phyloP scores from a whole-genome alignment of 2,113 vertebrate genomes.

The Meriones unguiculatus region DNA sequence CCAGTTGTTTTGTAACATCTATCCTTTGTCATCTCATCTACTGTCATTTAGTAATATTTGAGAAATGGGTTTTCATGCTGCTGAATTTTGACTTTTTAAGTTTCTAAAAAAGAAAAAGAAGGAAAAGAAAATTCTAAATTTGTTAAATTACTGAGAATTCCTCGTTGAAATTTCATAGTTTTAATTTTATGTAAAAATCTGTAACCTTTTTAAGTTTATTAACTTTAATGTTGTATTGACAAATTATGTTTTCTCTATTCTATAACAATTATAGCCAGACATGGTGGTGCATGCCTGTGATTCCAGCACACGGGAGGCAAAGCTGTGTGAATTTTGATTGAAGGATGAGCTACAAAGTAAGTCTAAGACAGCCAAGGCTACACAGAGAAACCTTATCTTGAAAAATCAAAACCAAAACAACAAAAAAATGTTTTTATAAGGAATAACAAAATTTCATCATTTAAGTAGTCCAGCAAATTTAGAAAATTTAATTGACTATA shows the following conservation, averaged over 20 bases:
- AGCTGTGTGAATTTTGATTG: too few relatives aligned
- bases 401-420: too few relatives aligned
- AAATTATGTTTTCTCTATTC: background rate
- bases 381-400: too few relatives aligned
- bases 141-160: background rate
- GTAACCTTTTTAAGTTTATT: background rate
- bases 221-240: background rate
- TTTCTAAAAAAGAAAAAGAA: background rate
- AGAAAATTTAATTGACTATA: background rate
- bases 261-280: background rate
- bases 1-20: background rate
- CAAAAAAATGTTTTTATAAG: background rate
- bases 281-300: too few relatives aligned
- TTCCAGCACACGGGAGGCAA: too few relatives aligned
- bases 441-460: background rate
- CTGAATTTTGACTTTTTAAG: background rate
- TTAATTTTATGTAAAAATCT: background rate
- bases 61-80: background rate
- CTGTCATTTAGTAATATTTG: background rate
- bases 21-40: background rate
- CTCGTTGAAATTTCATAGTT: background rate
- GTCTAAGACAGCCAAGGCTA: too few relatives aligned
- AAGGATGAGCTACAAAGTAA: too few relatives aligned
- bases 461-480: background rate
- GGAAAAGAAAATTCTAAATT: background rate